Conservation (phyloP, 2,113 vertebrate species). For the Ageneiosus marmoratus region DNA sequence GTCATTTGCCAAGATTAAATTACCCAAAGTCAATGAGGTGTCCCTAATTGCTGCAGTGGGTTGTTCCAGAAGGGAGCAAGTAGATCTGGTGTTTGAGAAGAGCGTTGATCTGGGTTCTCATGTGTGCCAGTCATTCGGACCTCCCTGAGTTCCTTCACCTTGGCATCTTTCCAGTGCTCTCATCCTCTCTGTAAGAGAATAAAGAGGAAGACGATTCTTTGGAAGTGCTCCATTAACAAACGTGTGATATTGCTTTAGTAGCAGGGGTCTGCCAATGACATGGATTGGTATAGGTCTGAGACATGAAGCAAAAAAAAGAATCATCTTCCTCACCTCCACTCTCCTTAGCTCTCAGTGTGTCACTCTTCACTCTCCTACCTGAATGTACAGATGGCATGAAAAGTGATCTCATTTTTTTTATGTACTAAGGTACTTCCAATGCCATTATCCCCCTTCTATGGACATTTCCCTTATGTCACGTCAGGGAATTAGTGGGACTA, state of each 20-base stretch:
- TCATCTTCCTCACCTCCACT: background rate
- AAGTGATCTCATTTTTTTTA: constrained; percentile 27
- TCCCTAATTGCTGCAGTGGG: constrained; percentile 34
- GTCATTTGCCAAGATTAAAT: constrained; percentile 45
- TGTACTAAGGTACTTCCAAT: constrained; percentile 16
- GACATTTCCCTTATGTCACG: constrained; percentile 54
- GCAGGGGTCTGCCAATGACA: constrained; percentile 5
- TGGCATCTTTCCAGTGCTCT: background rate
- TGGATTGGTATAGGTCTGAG: background rate
- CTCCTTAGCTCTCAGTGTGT: background rate
- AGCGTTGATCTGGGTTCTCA: background rate
- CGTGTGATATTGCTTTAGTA: constrained; percentile 30
- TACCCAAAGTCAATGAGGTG: constrained; percentile 40
- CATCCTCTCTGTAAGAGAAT: background rate
- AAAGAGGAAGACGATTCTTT: constrained; percentile 12
- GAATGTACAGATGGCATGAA: constrained; percentile 29
- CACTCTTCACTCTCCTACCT: background rate
- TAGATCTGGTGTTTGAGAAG: background rate
- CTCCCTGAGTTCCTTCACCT: background rate
- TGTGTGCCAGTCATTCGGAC: background rate
- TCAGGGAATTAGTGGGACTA: constrained; percentile 5
- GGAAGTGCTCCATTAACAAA: constrained; percentile 18
- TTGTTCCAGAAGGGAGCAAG: constrained; percentile 10
- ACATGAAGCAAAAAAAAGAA: constrained; percentile 11
- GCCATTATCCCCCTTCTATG: constrained; percentile 57